phyloP scores from a whole-genome alignment of 2,797 vertebrate species.

The Synanceia verrucosa region DNA sequence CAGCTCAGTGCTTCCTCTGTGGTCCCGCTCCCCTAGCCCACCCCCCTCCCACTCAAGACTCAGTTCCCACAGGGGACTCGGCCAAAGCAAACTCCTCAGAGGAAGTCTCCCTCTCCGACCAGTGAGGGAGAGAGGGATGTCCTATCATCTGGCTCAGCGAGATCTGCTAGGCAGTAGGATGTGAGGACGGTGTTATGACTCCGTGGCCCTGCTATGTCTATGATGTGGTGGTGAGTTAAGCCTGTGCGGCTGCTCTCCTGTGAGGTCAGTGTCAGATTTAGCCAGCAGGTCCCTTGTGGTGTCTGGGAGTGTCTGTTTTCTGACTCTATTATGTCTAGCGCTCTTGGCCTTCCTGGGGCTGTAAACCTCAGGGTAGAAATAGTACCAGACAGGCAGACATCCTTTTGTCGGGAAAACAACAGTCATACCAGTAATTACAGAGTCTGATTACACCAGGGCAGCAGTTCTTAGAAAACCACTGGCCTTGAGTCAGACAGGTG shows the following conservation, averaged over 20 bases:
- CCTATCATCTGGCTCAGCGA: constrained; percentile 62
- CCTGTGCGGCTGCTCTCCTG: constrained; percentile 75
- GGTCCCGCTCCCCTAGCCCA: constrained; percentile 75
- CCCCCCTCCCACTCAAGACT: constrained; percentile 77
- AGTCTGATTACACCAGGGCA: constrained; percentile 73
- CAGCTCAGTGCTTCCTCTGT: constrained; percentile 85
- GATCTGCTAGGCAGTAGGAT: constrained; percentile 64
- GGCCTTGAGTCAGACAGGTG: constrained; percentile 70
- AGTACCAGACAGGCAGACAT: constrained; percentile 80
- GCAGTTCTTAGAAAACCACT: constrained; percentile 61
- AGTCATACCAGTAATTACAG: constrained; percentile 76
- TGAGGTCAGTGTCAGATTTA: constrained; percentile 83
- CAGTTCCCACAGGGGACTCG: constrained; percentile 82
- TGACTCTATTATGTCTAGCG: constrained; percentile 84
- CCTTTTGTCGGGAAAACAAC: constrained; percentile 80
- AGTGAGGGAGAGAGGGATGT: constrained; percentile 54
- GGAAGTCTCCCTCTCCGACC: constrained; percentile 77
- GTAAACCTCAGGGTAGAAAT: constrained; percentile 83
- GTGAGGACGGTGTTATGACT: constrained; percentile 76
- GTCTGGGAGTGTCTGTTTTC: constrained; percentile 84
- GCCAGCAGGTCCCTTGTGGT: constrained; percentile 82
- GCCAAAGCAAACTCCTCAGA: constrained; percentile 85
- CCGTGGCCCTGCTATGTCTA: constrained; percentile 70
- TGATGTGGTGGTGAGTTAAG: constrained; percentile 81
- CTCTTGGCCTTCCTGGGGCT: constrained; percentile 80